These are phyloP conservation scores for Cariama cristata DNA, from an alignment of 2,113 vertebrate genomes.

Conservation along the genomic window DNA sequence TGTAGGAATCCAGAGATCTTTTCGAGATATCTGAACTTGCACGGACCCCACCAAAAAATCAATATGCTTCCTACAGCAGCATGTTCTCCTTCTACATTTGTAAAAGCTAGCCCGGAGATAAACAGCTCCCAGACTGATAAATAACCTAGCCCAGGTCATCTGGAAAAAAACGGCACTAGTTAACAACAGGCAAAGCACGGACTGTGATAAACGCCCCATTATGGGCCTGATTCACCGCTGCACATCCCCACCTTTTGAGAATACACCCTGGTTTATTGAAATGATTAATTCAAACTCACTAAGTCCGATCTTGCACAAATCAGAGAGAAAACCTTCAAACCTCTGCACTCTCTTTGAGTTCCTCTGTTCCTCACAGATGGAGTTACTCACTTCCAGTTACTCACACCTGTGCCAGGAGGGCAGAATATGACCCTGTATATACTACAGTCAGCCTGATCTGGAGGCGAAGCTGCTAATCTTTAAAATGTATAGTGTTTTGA, in stretches of 20 bases:
- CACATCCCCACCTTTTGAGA: not conserved
- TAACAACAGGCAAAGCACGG: not conserved
- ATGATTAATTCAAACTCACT: not conserved
- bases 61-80: not conserved
- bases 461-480: not conserved
- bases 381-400: not conserved
- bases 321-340: not conserved
- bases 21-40: conserved; percentile 44
- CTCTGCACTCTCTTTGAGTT: not conserved
- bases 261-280: not conserved
- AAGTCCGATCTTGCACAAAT: not conserved
- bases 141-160: conserved; percentile 22
- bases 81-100: not conserved
- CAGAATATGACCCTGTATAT: not conserved
- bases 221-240: not conserved
- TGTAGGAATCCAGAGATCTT: conserved; percentile 56
- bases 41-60: conserved; percentile 55
- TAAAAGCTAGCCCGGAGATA: conserved; percentile 31
- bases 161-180: conserved; percentile 20
- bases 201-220: not conserved
- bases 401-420: not conserved
- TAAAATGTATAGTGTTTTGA: not conserved
- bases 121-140: conserved; percentile 20
- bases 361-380: not conserved
- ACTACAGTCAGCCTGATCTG: not conserved